phyloP scores from a whole-genome alignment of 1,140 invertebrate species.

The Drosophila watanabei region DNA sequence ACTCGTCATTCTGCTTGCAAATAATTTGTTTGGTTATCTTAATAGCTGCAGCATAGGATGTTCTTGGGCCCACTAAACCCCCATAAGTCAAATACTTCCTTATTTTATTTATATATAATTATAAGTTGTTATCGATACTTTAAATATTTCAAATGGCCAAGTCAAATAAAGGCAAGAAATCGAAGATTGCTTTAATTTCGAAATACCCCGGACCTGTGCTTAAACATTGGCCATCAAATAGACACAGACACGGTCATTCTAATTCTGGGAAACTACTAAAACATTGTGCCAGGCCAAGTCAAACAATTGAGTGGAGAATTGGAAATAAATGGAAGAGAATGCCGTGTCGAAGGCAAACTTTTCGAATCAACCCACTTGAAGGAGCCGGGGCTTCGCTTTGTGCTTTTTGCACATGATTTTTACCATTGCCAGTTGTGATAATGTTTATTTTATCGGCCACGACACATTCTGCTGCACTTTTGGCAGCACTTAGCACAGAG shows the following conservation, averaged over 20 bases:
- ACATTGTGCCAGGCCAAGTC: neutral
- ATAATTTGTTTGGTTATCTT: too few relatives aligned
- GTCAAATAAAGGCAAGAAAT: neutral
- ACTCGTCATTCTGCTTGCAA: too few relatives aligned
- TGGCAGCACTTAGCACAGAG: conserved; percentile 78
- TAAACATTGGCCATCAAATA: neutral
- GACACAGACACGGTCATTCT: neutral
- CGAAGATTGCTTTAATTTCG: neutral
- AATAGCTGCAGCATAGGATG: too few relatives aligned
- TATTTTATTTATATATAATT: too few relatives aligned
- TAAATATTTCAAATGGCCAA: neutral
- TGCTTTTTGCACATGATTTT: conserved; percentile 82
- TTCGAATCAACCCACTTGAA: conserved; percentile 47
- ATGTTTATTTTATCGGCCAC: conserved; percentile 84
- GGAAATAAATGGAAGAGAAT: conserved; percentile 10
- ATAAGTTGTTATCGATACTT: too few relatives aligned
- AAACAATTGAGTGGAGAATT: conserved; percentile 33
- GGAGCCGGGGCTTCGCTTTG: conserved; percentile 48
- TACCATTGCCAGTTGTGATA: conserved; percentile 82
- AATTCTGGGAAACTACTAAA: conserved; percentile 6
- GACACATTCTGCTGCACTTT: conserved; percentile 84
- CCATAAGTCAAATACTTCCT: too few relatives aligned
- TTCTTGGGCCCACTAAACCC: too few relatives aligned
- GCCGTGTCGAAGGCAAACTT: conserved; percentile 10
- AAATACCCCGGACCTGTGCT: neutral